A percentile compares a stretch with the other conserved stretches of the same genome.
Conservation (phyloP, 92 coral and sea anemone genomes). For the Phymanthus crucifer region DNA sequence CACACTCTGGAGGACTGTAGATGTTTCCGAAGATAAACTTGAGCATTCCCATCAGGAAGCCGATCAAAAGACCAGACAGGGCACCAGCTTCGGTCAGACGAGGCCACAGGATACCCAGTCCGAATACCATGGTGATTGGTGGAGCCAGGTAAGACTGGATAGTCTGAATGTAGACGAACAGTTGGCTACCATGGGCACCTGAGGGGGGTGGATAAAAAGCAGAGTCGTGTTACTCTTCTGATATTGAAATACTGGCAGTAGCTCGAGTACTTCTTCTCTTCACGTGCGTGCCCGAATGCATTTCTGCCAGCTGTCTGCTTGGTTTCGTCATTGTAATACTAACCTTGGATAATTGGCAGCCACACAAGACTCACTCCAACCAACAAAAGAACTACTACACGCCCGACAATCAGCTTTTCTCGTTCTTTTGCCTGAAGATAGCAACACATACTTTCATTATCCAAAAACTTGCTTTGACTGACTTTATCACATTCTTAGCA, state of each 20-base stretch:
- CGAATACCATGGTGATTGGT: slow-evolving; percentile 90
- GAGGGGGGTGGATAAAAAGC: not conserved
- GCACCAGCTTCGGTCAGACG: slow-evolving; percentile 88
- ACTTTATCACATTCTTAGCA: not conserved
- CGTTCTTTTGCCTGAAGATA: slow-evolving; percentile 65
- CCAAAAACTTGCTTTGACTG: not conserved
- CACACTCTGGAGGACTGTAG: slow-evolving; percentile 76
- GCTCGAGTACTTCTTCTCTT: too few species aligned
- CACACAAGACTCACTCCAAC: slow-evolving; percentile 81
- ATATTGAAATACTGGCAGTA: not conserved
- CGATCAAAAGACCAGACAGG: slow-evolving; percentile 66
- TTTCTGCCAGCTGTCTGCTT: not conserved
- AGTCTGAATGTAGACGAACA: slow-evolving; percentile 94
- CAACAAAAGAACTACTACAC: slow-evolving; percentile 69
- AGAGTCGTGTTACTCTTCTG: not conserved
- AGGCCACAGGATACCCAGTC: slow-evolving; percentile 94
- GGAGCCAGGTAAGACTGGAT: slow-evolving; percentile 94
- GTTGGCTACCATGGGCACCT: slow-evolving; percentile 85
- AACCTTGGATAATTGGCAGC: slow-evolving; percentile 93
- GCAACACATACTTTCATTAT: not conserved
- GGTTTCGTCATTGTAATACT: not conserved
- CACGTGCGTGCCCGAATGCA: not conserved
- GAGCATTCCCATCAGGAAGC: slow-evolving; percentile 74
- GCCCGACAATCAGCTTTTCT: slow-evolving; percentile 89
- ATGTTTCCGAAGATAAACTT: slow-evolving; percentile 83